Percentiles rank a stretch among this genome's conserved stretches.
These are phyloP conservation scores for Nyctalus aviator DNA, from an alignment of 2,797 vertebrate genomes.

Conservation along the genomic window DNA sequence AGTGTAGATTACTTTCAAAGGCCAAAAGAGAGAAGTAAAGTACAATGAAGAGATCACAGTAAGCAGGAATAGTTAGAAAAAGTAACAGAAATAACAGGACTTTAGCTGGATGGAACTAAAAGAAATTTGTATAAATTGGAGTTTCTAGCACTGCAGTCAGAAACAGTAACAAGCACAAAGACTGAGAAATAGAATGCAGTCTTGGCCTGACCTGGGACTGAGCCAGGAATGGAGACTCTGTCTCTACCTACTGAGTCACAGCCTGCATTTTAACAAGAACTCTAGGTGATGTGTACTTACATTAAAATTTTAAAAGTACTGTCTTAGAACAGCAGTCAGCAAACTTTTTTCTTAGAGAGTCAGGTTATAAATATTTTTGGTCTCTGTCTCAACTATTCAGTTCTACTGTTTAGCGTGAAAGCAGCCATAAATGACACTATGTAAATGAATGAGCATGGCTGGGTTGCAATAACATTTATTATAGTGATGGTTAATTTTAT, in stretches of 20 bases:
- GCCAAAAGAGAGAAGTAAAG: neutral
- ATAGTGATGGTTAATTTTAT: neutral
- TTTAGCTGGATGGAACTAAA: neutral
- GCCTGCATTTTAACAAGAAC: conserved; percentile 37
- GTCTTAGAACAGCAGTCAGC: neutral
- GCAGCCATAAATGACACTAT: neutral
- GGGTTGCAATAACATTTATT: neutral
- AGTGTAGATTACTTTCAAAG: neutral
- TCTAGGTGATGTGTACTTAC: neutral
- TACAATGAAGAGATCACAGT: neutral
- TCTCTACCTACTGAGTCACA: neutral
- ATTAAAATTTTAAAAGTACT: neutral
- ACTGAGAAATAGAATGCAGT: neutral
- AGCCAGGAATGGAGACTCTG: neutral
- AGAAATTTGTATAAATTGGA: neutral
- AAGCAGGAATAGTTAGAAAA: neutral
- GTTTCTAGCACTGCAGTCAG: neutral
- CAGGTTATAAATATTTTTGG: conserved; percentile 41
- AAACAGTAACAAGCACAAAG: neutral
- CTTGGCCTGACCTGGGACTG: neutral
- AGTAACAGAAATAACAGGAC: neutral
- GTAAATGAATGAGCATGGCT: neutral
- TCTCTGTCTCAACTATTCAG: neutral
- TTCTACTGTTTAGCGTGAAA: neutral
- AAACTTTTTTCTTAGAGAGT: neutral